Evolutionary conservation across 2,113 vertebrate species (phyloP), one percentile per base, ranked within the genome.

Genomic region (Thunnus thynnus): DNA sequence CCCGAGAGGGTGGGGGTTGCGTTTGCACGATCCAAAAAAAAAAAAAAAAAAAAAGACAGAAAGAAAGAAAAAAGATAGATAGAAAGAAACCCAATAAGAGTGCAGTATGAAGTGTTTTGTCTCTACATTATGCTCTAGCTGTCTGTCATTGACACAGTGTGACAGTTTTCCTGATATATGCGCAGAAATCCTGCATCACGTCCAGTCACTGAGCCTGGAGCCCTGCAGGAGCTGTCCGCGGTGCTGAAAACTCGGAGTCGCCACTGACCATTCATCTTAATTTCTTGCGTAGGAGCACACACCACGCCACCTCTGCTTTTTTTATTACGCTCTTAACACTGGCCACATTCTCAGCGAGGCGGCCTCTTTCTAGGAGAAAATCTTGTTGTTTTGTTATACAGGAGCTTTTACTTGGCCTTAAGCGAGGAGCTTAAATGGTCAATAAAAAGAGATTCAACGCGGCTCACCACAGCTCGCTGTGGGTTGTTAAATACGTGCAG

Each of bases 211-310:
- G 55, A 72, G 36, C 5, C 60, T 13, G 64, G 3, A 68, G 70
- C 41, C 13, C 41, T 10, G 27, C 51, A 2, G 72, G 80, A 58
- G 78, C 88, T 91, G 83, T 88, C 76, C 87, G 41, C 25, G 85
- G 90, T 86, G 76, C 90, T 91, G 83, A 82, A 72, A 60, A 7
- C 65, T 41, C 36, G 2, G 36, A 41, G 36, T 41, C 36, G 36
- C 22, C 73, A 16, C 32, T 47, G 55, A 50, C 30, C 70, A 48
- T 72, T 76, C 44, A 52, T 70, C 64, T 57, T 57, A 36, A 73
- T 73, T 22, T 9, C 12, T 47, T 5, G 46, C 30, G 48, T 62
- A 10, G 64, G 46, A 20, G 65, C 44, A 9, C 13, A 9, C 66
- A 44, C 41, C 41, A 6, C 52, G 10, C 56, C 54, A 44, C 47